Conservation (phyloP, 2,113 vertebrate species). For the Motacilla alba region DNA sequence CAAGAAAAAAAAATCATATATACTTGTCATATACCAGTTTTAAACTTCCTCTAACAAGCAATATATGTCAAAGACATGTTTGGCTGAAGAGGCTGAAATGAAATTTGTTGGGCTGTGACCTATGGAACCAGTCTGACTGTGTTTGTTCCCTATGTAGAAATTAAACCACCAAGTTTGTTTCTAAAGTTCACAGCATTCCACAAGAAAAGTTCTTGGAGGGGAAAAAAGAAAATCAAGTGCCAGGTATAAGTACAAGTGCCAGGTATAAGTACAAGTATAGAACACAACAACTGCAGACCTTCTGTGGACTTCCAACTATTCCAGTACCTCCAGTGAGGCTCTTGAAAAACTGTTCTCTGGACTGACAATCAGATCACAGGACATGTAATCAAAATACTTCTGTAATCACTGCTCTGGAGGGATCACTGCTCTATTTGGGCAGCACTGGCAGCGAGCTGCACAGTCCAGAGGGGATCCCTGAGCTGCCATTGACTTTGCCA, state of each 20-base stretch:
- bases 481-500: not conserved
- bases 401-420: not conserved
- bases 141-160: not conserved
- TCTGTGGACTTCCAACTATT: not conserved
- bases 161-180: not conserved
- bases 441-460: not conserved
- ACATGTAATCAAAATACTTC: not conserved
- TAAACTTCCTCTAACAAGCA: not conserved
- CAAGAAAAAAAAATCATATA: not conserved
- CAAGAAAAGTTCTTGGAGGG: not conserved
- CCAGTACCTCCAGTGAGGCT: not conserved
- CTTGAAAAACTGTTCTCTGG: not conserved
- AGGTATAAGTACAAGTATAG: not conserved
- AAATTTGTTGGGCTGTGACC: not conserved
- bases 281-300: not conserved
- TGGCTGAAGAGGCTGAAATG: not conserved
- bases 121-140: not conserved
- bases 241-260: not conserved
- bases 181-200: not conserved
- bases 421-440: not conserved
- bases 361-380: not conserved
- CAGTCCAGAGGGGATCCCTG: not conserved
- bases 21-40: not conserved
- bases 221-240: not conserved
- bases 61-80: not conserved